Evolutionary conservation across 2,888 invertebrate genomes (phyloP), one percentile per base, ranked within the genome.

Genomic region (Argyra leucocephala): DNA sequence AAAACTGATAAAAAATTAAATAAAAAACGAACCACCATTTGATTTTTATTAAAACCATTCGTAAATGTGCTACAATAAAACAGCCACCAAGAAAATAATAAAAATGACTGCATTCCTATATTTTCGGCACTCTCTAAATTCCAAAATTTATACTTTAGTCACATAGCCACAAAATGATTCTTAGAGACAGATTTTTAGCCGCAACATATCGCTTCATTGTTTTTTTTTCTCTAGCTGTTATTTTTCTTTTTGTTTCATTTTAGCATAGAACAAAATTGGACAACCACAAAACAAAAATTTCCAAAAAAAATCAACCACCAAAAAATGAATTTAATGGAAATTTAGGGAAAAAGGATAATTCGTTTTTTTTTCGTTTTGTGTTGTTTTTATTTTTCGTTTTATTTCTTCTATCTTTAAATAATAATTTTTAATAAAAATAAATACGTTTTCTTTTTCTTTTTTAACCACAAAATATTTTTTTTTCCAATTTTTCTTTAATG

Each of bases 361-460:
- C 48, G 48, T 18, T 48, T 10, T 31, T n/a, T 31, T 6, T 7
- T 18, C 48, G 48, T 48, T 48, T 18, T 48, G 12, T 48, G 6
- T 37, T 37, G 12, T 18, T 18, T 48, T 48, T 48, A 18, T 48
- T 48, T 48, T 48, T 15, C 18, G 48, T 5, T 31, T 31, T 31
- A 7, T 5, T 31, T 31, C 12, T 37, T 37, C 12, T 37, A 9
- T 37, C 12, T 48, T 48, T 48, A 5, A 18, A 31, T 10, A 18
- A 48, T 48, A 48, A 48, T 48, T 48, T 48, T 48, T 48, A 48
- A 48, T 48, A 48, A 48, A 48, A 48, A 48, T 48, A 48, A 48
- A 48, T 48, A 18, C 5, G 5, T 48, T 48, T 48, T 48, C 18
- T 48, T 48, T 48, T 48, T 48, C 12, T 48, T 48, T 12, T 48